Evolutionary conservation across 1,140 invertebrate genomes (phyloP).

Genomic region (Caenorhabditis brenneri): DNA sequence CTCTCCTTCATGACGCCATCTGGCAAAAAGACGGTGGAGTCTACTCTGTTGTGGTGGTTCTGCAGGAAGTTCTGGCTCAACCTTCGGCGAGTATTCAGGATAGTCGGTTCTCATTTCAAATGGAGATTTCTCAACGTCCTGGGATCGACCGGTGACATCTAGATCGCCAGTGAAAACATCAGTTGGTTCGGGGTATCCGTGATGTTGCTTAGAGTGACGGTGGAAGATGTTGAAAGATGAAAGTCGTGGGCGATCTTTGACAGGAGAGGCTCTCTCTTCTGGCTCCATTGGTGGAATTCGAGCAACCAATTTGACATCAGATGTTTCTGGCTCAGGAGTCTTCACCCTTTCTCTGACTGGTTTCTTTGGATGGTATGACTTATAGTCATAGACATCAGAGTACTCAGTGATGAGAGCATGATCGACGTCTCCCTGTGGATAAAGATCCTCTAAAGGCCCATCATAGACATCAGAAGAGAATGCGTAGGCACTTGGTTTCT

Average conservation of each 20-base stretch:
- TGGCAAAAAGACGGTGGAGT: slow-evolving; percentile 31
- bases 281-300: neutral
- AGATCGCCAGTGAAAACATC: neutral
- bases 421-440: slow-evolving; percentile 32
- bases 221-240: slow-evolving; percentile 20
- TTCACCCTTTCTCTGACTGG: neutral
- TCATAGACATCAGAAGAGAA: slow-evolving; percentile 40
- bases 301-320: slow-evolving; percentile 33
- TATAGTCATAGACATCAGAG: slow-evolving; percentile 38
- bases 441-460: slow-evolving; percentile 52
- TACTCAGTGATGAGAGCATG: slow-evolving; percentile 25
- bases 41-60: neutral
- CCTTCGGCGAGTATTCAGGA: slow-evolving; percentile 4
- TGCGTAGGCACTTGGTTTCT: slow-evolving; percentile 46
- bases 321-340: neutral
- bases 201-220: neutral
- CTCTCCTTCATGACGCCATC: slow-evolving; percentile 58
- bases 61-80: neutral
- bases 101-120: neutral
- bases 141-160: neutral
- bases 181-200: neutral
- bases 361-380: slow-evolving; percentile 19
- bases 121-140: neutral
- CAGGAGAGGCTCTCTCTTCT: neutral
- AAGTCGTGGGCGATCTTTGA: neutral